Percentiles rank a stretch among this genome's conserved stretches.
phyloP scores from a whole-genome alignment of 1,140 invertebrate genomes.

The Chironomus tepperi region DNA sequence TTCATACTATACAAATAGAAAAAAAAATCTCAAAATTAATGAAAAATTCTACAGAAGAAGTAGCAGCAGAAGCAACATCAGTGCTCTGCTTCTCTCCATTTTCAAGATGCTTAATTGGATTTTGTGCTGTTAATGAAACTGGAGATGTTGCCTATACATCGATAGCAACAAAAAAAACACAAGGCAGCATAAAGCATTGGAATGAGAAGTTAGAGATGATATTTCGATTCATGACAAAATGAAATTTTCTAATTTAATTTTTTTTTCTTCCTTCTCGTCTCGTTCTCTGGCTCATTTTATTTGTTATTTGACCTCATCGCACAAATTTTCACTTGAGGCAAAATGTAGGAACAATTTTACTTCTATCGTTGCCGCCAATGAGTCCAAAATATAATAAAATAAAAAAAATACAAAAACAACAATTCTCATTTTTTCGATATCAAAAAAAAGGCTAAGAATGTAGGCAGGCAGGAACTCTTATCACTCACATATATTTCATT shows the following conservation, averaged over 20 bases:
- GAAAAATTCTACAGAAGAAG: slow-evolving; percentile 16
- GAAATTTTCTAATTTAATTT: slow-evolving; percentile 18
- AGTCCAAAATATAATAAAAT: slow-evolving; percentile 9
- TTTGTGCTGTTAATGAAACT: slow-evolving; percentile 11
- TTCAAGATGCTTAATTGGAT: slow-evolving; percentile 22
- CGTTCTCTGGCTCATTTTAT: not conserved
- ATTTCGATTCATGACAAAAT: slow-evolving; percentile 18
- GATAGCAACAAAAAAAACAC: not conserved
- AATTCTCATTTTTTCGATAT: not conserved
- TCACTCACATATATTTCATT: slow-evolving; percentile 5
- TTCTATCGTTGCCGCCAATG: not conserved
- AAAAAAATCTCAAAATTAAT: not conserved
- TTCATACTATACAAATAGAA: not conserved
- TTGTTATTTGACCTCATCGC: not conserved
- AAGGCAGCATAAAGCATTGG: not conserved
- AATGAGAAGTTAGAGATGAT: slow-evolving; percentile 2
- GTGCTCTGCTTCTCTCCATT: not conserved
- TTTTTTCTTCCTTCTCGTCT: no score
- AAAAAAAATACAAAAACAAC: not conserved
- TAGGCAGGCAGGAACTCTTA: not conserved
- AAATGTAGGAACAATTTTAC: no score
- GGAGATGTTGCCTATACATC: slow-evolving; percentile 11
- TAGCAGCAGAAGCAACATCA: not conserved
- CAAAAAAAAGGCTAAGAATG: not conserved
- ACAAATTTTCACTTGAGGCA: no score